These are phyloP conservation scores for Platanista minor DNA, from an alignment of 2,113 vertebrate genomes.

Conservation along the genomic window DNA sequence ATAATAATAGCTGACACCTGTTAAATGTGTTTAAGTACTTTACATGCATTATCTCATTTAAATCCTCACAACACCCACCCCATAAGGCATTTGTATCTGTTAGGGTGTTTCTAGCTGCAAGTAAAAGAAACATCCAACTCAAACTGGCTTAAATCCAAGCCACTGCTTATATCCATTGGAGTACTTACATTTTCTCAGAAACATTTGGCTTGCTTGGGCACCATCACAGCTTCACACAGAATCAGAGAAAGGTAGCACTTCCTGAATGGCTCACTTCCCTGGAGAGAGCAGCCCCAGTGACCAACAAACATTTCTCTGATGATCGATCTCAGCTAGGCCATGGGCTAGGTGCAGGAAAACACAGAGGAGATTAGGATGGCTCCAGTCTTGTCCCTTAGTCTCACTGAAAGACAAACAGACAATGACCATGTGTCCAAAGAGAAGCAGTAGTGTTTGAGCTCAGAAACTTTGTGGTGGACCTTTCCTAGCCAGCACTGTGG, in stretches of 20 bases:
- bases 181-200: background rate
- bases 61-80: too few relatives aligned
- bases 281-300: background rate
- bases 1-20: background rate
- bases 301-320: background rate
- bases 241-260: background rate
- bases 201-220: background rate
- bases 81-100: background rate
- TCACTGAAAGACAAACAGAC: background rate
- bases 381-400: background rate
- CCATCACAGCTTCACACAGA: background rate
- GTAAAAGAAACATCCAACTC: background rate
- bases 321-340: background rate
- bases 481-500: background rate
- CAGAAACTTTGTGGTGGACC: background rate
- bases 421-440: background rate
- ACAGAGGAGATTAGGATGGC: background rate
- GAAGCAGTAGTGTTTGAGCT: background rate
- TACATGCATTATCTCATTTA: background rate
- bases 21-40: too few relatives aligned
- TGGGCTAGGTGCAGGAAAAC: background rate
- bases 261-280: background rate
- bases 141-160: background rate
- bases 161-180: background rate
- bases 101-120: background rate